Conservation (phyloP, 2,888 invertebrate genomes). For the Alsophila aescularia region DNA sequence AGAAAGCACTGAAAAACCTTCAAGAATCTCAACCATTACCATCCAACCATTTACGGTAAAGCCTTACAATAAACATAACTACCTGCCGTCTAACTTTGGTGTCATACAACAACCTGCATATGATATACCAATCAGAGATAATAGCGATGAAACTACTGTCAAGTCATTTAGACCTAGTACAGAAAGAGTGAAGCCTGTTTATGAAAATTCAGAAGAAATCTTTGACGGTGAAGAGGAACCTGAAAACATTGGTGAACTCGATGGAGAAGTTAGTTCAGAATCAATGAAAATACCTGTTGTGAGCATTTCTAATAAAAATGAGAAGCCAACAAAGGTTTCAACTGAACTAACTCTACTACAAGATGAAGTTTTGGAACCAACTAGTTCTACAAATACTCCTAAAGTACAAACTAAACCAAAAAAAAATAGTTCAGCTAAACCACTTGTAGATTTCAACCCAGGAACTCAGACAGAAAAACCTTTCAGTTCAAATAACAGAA, state of each 20-base stretch:
- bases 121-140: conserved; percentile 77
- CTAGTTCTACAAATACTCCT: conserved; percentile 3
- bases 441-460: conserved; percentile 56
- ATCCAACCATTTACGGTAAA: conserved; percentile 52
- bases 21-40: conserved; percentile 45
- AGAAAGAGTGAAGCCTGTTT: conserved; percentile 61
- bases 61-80: conserved; percentile 57
- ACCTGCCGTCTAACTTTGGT: conserved; percentile 67
- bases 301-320: conserved; percentile 63
- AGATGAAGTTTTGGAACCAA: conserved; percentile 54
- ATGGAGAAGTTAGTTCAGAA: conserved; percentile 76
- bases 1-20: conserved; percentile 47
- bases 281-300: conserved; percentile 78
- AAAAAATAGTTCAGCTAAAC: conserved; percentile 44
- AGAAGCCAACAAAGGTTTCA: conserved; percentile 45
- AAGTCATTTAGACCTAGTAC: conserved; percentile 43
- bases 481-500: conserved; percentile 64
- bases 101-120: conserved; percentile 69
- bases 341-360: conserved; percentile 55
- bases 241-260: conserved; percentile 67
- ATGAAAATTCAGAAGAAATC: conserved; percentile 76
- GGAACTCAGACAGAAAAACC: conserved; percentile 82
- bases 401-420: conserved; percentile 1
- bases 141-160: conserved; percentile 65
- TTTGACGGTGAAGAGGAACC: conserved; percentile 72